Evolutionary conservation across 2,113 vertebrate species (phyloP), one percentile per base, ranked within the genome.

Genomic region (Dissostichus mawsoni): DNA sequence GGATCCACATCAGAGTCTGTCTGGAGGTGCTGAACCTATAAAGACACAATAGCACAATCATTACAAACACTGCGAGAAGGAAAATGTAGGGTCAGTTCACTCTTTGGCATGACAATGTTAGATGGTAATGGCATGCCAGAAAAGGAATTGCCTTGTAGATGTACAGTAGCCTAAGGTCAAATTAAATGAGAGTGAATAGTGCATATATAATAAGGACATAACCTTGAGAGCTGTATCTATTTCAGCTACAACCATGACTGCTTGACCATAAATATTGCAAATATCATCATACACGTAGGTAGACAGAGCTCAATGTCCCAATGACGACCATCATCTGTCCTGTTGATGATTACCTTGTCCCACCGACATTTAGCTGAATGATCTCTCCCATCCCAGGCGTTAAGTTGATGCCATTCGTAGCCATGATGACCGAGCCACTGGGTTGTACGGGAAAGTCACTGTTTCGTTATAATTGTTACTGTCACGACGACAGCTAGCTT

Each of bases 1-100:
- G 98, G 94, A 99, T 97, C 98, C 98, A 99, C 95, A 96, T 99
- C 23, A 99, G 95, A 57, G 98, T 99, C 93, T 99, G 98, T 85
- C 98, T 96, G 84, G 98, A 99, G 75, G 98, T 99, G 95, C 98
- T 98, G 93, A 99, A 99, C 84, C 98, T 99, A 88, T 12, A 36
- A 61, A 75, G 83, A 78, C 33, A 80, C 2, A 84, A 59, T 12
- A 57, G 12, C 16, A 55, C 20, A 33, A 48, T 59, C n/a, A 78
- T 67, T 48, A 78, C 64, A 57, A 52, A 33, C n/a, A 62, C 13
- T 14, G 16, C 12, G 16, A 70, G 1, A 23, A 62, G 65, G n/a
- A 11, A 69, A 47, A 45, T 53, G n/a, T 13, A 10, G 17, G 10
- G 65, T 41, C 64, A 55, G 16, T 29, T 20, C 18, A 62, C 14